Percentiles rank a stretch among this genome's conserved stretches.
phyloP scores from a whole-genome alignment of 92 coral and sea anemone genomes.

The Nematostella vectensis region DNA sequence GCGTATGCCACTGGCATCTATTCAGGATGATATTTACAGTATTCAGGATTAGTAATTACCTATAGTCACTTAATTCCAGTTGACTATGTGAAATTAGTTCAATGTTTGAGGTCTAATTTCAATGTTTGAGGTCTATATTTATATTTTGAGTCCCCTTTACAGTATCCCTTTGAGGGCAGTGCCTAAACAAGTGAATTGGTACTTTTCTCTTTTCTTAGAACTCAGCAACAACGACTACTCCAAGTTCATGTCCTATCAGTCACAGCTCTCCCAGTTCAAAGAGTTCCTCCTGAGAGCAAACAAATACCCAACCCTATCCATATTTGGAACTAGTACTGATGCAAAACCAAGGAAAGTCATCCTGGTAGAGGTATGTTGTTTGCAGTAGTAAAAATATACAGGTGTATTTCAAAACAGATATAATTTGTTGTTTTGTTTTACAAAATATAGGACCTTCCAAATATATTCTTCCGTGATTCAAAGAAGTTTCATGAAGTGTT shows the following conservation, averaged over 20 bases:
- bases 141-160: too few species aligned
- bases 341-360: conserved; percentile 47
- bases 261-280: conserved; percentile 69
- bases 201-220: too few species aligned
- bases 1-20: background rate
- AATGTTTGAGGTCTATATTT: too few species aligned
- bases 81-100: too few species aligned
- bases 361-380: conserved; percentile 74
- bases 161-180: too few species aligned
- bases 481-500: conserved; percentile 71
- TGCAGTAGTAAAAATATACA: too few species aligned
- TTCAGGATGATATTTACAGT: background rate
- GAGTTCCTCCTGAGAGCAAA: conserved; percentile 87
- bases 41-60: background rate
- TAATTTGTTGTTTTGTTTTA: too few species aligned
- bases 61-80: too few species aligned
- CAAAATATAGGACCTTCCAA: conserved; percentile 95
- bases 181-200: too few species aligned
- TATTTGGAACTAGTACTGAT: conserved; percentile 39
- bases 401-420: background rate
- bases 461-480: conserved; percentile 77
- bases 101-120: too few species aligned
- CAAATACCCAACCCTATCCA: conserved; percentile 84
- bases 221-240: too few species aligned
- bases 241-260: conserved; percentile 24